These are phyloP conservation scores for Lagorchestes hirsutus DNA, from an alignment of 2,797 vertebrate species.

Conservation along the genomic window DNA sequence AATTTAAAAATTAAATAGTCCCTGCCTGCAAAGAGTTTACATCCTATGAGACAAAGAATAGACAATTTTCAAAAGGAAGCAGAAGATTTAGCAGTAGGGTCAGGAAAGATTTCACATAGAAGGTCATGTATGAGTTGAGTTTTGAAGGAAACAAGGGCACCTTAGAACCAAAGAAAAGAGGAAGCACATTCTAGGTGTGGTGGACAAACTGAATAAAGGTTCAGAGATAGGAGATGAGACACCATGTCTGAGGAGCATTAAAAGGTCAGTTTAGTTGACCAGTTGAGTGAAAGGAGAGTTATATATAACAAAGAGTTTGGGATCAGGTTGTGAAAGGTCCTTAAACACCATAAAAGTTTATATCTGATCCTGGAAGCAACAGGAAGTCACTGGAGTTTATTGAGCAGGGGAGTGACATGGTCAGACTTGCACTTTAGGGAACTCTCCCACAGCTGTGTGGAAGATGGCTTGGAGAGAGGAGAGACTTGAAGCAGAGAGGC, in stretches of 20 bases:
- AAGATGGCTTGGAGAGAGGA: not conserved
- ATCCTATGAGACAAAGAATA: not conserved
- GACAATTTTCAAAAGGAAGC: not conserved
- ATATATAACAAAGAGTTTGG: not conserved
- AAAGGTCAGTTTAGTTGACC: not conserved
- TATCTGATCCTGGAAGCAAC: not conserved
- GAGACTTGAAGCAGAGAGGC: not conserved
- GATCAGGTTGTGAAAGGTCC: not conserved
- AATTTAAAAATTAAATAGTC: not conserved
- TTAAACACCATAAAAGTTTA: not conserved
- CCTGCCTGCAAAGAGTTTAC: not conserved
- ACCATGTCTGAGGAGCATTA: not conserved
- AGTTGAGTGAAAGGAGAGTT: not conserved
- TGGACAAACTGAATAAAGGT: not conserved
- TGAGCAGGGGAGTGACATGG: not conserved
- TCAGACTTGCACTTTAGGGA: not conserved
- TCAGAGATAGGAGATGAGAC: not conserved
- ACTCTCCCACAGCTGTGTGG: not conserved
- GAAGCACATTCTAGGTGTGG: not conserved
- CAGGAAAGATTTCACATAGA: not conserved
- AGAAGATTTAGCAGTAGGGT: not conserved
- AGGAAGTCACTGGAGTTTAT: not conserved
- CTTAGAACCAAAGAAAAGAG: not conserved
- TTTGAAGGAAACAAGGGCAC: not conserved
- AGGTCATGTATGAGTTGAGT: not conserved